phyloP scores from a whole-genome alignment of 1,140 invertebrate genomes.

The Anthonomus grandis region DNA sequence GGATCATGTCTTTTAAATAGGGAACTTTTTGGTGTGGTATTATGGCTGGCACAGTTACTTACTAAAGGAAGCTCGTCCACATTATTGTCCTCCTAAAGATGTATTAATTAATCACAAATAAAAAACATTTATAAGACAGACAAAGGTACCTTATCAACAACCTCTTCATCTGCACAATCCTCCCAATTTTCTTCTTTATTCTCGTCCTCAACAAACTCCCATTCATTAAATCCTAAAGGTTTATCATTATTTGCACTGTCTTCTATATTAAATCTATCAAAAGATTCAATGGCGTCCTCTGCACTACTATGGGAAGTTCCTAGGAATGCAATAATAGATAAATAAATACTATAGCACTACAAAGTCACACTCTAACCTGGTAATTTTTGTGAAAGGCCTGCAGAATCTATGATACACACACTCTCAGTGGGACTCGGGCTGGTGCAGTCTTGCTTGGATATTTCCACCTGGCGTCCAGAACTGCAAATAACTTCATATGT shows the following conservation, averaged over 20 bases:
- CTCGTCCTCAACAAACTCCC: constrained; percentile 41
- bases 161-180: constrained; percentile 36
- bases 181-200: constrained; percentile 40
- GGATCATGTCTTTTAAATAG: constrained; percentile 27
- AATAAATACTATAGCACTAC: too few species aligned
- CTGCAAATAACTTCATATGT: constrained; percentile 17
- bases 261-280: constrained; percentile 18
- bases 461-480: constrained; percentile 37
- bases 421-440: constrained; percentile 49
- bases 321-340: constrained; percentile 7
- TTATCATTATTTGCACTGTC: constrained; percentile 32
- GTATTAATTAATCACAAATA: constrained; percentile 7
- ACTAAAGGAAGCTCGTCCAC: constrained; percentile 18
- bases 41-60: constrained; percentile 24
- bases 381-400: constrained; percentile 33
- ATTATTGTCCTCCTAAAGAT: constrained; percentile 26
- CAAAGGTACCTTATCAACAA: constrained; percentile 23
- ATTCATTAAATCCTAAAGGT: constrained; percentile 41
- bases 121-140: not conserved
- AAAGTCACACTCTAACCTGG: too few species aligned
- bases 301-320: constrained; percentile 25
- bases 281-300: constrained; percentile 23
- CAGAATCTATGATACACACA: constrained; percentile 41
- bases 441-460: constrained; percentile 46
- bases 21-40: constrained; percentile 33